Conservation (phyloP, 1,140 invertebrate genomes). For the Centruroides vittatus region DNA sequence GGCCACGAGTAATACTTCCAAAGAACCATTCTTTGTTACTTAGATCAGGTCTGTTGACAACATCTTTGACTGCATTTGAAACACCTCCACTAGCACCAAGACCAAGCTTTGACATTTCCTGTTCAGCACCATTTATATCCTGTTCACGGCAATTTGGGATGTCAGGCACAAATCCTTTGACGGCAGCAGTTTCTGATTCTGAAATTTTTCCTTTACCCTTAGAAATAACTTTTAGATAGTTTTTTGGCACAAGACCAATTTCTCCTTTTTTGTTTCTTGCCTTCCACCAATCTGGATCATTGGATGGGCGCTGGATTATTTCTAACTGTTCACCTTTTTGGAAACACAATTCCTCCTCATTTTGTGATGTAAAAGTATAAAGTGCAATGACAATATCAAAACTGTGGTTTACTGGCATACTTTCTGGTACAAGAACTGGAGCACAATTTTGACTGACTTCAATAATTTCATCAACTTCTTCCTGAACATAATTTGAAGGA, state of each 20-base stretch:
- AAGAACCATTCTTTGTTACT: slow-evolving; percentile 89
- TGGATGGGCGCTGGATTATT: slow-evolving; percentile 82
- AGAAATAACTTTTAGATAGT: slow-evolving; percentile 66
- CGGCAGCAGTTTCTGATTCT: not conserved
- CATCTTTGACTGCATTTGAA: slow-evolving; percentile 8
- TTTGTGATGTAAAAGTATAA: slow-evolving; percentile 87
- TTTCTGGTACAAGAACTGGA: slow-evolving; percentile 47
- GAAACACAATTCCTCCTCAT: slow-evolving; percentile 93
- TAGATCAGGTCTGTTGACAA: slow-evolving; percentile 44
- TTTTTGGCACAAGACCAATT: slow-evolving; percentile 85
- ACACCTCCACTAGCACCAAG: slow-evolving; percentile 12
- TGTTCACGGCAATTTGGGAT: no score
- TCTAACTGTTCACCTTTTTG: slow-evolving; percentile 89
- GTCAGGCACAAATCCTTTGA: slow-evolving; percentile 4
- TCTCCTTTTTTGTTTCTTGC: slow-evolving; percentile 81
- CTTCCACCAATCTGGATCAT: slow-evolving; percentile 97
- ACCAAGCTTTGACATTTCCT: slow-evolving; percentile 10
- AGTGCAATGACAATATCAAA: slow-evolving; percentile 87
- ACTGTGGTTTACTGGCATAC: slow-evolving; percentile 13
- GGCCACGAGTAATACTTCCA: slow-evolving; percentile 81
- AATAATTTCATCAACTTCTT: slow-evolving; percentile 40
- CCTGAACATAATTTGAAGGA: slow-evolving; percentile 83
- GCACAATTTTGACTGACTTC: slow-evolving; percentile 69
- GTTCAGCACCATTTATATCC: not conserved
- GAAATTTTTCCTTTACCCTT: slow-evolving; percentile 1